These are phyloP conservation scores for Diplazon laetatorius DNA, from an alignment of 2,888 invertebrate species.

Conservation along the genomic window DNA sequence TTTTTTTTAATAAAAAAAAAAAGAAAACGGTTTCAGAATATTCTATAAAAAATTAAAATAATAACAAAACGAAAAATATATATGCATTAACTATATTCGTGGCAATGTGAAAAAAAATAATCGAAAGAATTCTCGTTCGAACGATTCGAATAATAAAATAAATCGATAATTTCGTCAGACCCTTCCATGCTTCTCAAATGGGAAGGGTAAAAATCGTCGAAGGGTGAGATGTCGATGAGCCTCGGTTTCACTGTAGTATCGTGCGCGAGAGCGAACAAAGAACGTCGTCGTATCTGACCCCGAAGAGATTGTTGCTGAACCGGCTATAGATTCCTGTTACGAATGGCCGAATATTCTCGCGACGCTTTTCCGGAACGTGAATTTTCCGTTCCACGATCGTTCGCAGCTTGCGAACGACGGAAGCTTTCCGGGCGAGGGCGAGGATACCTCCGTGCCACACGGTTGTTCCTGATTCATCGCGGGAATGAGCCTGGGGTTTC, in stretches of 20 bases:
- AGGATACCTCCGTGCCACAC: constrained; percentile 60
- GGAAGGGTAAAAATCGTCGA: too few species aligned
- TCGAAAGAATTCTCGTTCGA: neutral
- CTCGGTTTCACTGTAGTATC: too few species aligned
- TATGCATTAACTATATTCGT: too few species aligned
- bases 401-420: neutral
- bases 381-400: constrained; percentile 44
- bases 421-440: neutral
- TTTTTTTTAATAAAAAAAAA: too few species aligned
- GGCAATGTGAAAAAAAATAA: neutral
- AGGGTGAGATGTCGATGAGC: too few species aligned
- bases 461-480: constrained; percentile 62
- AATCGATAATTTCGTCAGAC: too few species aligned
- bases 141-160: neutral
- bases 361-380: constrained; percentile 61
- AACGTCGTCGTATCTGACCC: too few species aligned
- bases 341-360: constrained; percentile 60
- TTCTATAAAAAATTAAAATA: too few species aligned
- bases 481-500: constrained; percentile 60
- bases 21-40: too few species aligned
- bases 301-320: constrained; percentile 19
- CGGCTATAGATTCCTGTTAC: constrained; percentile 67
- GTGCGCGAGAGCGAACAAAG: too few species aligned
- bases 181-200: constrained; percentile 24
- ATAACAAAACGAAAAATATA: too few species aligned